phyloP scores from a whole-genome alignment of 2,888 invertebrate genomes.

The Latrodectus elegans region DNA sequence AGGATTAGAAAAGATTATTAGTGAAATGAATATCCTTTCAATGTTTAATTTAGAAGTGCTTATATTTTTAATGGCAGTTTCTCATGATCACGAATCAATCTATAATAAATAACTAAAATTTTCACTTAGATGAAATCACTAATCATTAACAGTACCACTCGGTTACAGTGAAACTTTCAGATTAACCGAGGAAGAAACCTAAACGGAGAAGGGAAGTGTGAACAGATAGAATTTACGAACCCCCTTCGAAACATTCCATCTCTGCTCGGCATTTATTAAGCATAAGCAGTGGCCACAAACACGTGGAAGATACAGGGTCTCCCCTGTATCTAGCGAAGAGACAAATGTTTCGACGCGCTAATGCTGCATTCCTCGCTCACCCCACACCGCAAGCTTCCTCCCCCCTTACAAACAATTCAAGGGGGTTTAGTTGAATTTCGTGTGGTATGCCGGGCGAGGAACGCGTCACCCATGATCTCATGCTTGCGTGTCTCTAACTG shows the following conservation, averaged over 20 bases:
- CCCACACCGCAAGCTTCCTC: background rate
- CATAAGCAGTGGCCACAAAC: background rate
- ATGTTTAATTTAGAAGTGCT: no score
- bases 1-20: no score
- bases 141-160: no score
- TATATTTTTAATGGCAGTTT: no score
- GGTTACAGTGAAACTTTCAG: no score
- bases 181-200: no score
- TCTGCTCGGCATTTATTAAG: background rate
- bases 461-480: background rate
- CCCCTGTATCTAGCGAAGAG: no score
- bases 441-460: constrained; percentile 7
- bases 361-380: constrained; percentile 38
- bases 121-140: no score
- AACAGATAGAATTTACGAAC: background rate
- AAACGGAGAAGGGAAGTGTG: no score
- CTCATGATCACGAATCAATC: no score
- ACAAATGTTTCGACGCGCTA: constrained; percentile 40
- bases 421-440: constrained; percentile 3
- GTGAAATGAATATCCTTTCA: no score
- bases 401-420: constrained; percentile 19
- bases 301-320: constrained; percentile 10
- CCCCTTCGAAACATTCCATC: background rate
- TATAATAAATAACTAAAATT: no score
- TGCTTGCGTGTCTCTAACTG: background rate